These are phyloP conservation scores for Hypotaenidia philippensis DNA, from an alignment of 2,797 vertebrate genomes.

Conservation along the genomic window DNA sequence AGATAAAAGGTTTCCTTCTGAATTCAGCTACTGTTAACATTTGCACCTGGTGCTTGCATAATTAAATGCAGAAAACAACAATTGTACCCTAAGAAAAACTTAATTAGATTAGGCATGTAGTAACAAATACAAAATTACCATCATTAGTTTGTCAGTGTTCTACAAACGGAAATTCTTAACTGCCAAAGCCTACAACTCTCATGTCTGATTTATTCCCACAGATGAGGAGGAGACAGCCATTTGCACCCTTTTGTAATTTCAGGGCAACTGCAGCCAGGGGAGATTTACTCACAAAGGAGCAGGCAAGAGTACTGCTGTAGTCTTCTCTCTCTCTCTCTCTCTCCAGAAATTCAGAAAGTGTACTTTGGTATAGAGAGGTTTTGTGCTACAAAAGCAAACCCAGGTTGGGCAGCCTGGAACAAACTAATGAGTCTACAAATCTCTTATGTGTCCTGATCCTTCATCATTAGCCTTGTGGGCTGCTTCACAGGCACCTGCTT, in stretches of 20 bases:
- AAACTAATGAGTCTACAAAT: neutral
- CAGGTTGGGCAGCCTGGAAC: neutral
- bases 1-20: conserved; percentile 54
- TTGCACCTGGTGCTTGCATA: conserved; percentile 59
- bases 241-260: neutral
- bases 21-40: conserved; percentile 50
- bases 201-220: conserved; percentile 52
- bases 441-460: neutral
- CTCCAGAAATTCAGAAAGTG: neutral
- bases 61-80: conserved; percentile 62
- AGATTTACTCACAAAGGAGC: neutral
- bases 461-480: neutral
- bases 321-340: neutral
- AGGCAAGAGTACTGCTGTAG: neutral
- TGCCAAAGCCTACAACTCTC: conserved; percentile 34
- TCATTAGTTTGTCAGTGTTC: conserved; percentile 45
- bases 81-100: conserved; percentile 48
- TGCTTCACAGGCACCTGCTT: neutral
- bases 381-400: neutral
- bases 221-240: neutral
- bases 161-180: conserved; percentile 35
- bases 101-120: conserved; percentile 59
- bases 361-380: neutral
- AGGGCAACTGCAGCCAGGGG: neutral
- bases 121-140: conserved; percentile 56